Evolutionary conservation across 2,113 vertebrate species (phyloP).

Genomic region (Equus przewalskii): DNA sequence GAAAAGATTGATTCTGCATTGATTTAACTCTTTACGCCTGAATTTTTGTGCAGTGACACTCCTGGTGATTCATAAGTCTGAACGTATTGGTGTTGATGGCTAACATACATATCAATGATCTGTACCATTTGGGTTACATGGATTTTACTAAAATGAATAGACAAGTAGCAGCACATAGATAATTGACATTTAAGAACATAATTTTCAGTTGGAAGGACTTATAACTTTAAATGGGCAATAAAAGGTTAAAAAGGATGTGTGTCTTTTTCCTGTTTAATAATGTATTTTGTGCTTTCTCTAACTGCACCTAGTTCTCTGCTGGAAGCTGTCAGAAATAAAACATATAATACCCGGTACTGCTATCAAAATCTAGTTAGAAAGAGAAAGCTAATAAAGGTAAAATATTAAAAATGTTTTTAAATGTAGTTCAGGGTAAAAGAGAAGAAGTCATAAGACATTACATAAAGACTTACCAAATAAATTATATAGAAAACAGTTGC

Average conservation of each 20-base stretch:
- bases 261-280: background rate
- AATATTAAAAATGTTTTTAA: background rate
- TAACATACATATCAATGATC: background rate
- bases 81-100: background rate
- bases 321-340: conserved; percentile 46
- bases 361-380: conserved; percentile 46
- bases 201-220: conserved; percentile 15
- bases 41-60: background rate
- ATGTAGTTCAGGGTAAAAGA: background rate
- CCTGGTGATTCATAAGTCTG: background rate
- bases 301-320: background rate
- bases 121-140: background rate
- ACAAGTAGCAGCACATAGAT: background rate
- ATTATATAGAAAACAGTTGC: background rate
- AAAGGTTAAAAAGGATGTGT: background rate
- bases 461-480: background rate
- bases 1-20: conserved; percentile 17
- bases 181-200: background rate
- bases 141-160: conserved; percentile 42
- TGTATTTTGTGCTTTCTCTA: conserved; percentile 25
- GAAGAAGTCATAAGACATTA: background rate
- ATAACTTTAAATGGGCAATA: background rate
- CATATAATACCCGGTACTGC: background rate
- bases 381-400: conserved; percentile 29
- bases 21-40: background rate